Percentiles rank a stretch among this genome's conserved stretches.
These are phyloP conservation scores for Petrophora chlorosata DNA, from an alignment of 2,888 invertebrate genomes.

Conservation along the genomic window DNA sequence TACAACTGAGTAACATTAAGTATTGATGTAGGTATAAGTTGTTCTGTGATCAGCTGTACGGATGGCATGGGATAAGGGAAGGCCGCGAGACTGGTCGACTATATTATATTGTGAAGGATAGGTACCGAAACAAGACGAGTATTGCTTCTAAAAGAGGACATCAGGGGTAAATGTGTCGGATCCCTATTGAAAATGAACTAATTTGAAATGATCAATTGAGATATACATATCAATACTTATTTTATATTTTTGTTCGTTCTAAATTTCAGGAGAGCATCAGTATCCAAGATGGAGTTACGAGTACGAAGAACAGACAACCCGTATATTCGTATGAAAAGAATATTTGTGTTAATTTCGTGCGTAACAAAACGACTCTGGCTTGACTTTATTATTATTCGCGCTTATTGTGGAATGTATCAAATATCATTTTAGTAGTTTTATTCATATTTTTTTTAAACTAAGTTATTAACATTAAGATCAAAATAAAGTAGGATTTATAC, in stretches of 20 bases:
- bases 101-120: too few species aligned
- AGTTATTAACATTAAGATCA: not conserved
- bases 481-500: slow-evolving; percentile 3
- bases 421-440: not conserved
- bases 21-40: too few species aligned
- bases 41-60: too few species aligned
- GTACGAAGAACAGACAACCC: slow-evolving; percentile 9
- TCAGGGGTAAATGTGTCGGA: too few species aligned
- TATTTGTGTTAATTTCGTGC: slow-evolving; percentile 14
- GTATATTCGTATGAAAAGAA: slow-evolving; percentile 15
- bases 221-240: too few species aligned
- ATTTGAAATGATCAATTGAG: too few species aligned
- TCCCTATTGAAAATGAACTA: too few species aligned
- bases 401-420: slow-evolving; percentile 1
- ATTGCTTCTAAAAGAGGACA: too few species aligned
- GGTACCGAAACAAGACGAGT: too few species aligned
- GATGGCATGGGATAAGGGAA: too few species aligned
- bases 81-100: too few species aligned
- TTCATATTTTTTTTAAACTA: not conserved
- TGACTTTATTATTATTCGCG: slow-evolving; percentile 13
- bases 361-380: slow-evolving; percentile 13
- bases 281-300: slow-evolving; percentile 8
- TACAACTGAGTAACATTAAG: too few species aligned
- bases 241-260: not conserved
- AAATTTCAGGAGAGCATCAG: slow-evolving; percentile 11